phyloP scores from a whole-genome alignment of 2,113 vertebrate genomes.

The Cyanoderma ruficeps region DNA sequence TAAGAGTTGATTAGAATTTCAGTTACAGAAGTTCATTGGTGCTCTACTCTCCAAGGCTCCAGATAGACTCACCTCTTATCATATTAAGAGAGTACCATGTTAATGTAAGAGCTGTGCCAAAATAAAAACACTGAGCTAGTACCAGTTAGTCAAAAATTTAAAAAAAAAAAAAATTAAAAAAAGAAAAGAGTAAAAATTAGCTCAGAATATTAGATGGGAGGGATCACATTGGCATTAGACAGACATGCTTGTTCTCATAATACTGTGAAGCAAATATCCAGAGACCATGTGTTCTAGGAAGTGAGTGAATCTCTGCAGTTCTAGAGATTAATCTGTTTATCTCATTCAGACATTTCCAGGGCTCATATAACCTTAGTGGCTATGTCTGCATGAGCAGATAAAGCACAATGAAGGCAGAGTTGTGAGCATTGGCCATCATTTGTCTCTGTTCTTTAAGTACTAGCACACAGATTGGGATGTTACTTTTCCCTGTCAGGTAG shows the following conservation, averaged over 20 bases:
- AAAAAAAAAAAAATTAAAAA: background rate
- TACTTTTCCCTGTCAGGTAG: background rate
- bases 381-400: background rate
- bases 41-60: background rate
- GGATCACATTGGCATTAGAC: background rate
- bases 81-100: background rate
- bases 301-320: background rate
- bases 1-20: background rate
- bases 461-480: too few species aligned
- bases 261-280: background rate
- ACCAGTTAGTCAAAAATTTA: background rate
- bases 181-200: background rate
- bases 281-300: background rate
- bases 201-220: background rate
- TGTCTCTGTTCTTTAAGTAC: background rate
- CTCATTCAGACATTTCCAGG: background rate
- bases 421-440: background rate
- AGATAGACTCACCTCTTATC: background rate
- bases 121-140: background rate
- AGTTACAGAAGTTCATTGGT: background rate
- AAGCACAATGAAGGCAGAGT: background rate
- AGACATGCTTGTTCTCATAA: background rate
- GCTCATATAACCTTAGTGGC: background rate
- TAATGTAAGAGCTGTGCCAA: background rate
- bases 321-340: background rate